These are phyloP conservation scores for Pelmatolapia mariae DNA, from an alignment of 2,113 vertebrate species.

Conservation along the genomic window DNA sequence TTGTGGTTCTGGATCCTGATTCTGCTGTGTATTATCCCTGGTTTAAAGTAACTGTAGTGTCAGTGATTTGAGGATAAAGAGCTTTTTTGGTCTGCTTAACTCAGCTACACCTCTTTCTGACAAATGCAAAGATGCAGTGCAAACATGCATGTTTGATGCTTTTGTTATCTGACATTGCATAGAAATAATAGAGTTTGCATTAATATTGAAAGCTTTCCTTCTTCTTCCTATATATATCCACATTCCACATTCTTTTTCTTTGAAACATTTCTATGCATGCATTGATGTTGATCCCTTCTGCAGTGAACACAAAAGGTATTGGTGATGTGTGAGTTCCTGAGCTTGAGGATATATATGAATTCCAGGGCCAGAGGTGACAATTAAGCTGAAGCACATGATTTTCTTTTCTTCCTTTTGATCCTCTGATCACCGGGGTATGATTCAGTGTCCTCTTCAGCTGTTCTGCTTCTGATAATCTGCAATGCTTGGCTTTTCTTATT, in stretches of 20 bases:
- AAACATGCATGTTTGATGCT: not conserved
- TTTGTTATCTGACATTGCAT: not conserved
- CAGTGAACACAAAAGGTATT: not conserved
- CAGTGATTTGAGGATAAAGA: conserved; percentile 24
- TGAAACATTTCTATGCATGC: not conserved
- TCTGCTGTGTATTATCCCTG: conserved; percentile 2
- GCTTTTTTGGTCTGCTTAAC: conserved; percentile 3
- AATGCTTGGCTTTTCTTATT: not conserved
- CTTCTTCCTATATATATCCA: too few species aligned
- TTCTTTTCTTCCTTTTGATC: not conserved
- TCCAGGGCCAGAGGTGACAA: not conserved
- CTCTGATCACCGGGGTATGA: not conserved
- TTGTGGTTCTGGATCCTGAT: conserved; percentile 21
- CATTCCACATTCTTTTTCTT: not conserved
- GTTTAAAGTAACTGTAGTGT: conserved; percentile 22
- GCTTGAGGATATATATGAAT: not conserved
- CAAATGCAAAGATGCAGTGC: not conserved
- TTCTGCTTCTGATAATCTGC: not conserved
- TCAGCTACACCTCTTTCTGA: conserved; percentile 8
- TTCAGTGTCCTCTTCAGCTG: not conserved
- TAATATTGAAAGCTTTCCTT: not conserved
- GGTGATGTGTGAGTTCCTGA: not conserved
- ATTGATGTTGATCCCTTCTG: not conserved
- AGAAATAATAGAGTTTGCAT: not conserved
- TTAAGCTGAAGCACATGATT: conserved; percentile 47